Conservation (phyloP, 2,797 vertebrate species). For the Microhierax caerulescens region DNA sequence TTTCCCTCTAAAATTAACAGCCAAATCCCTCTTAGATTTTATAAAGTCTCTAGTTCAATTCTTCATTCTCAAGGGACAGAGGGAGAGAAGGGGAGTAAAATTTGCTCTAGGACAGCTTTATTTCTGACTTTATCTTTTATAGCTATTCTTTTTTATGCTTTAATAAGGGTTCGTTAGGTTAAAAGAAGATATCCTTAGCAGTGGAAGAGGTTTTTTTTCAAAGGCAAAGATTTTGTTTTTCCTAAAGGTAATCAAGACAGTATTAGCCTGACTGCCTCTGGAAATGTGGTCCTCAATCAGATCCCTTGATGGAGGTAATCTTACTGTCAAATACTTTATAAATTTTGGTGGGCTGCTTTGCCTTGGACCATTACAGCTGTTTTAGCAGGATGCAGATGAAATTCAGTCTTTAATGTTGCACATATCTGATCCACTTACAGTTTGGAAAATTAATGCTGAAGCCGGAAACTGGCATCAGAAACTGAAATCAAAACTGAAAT, state of each 20-base stretch:
- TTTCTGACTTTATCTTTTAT: not conserved
- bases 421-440: not conserved
- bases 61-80: not conserved
- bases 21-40: not conserved
- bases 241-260: not conserved
- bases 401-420: not conserved
- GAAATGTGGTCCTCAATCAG: not conserved
- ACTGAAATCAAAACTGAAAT: not conserved
- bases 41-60: not conserved
- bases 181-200: not conserved
- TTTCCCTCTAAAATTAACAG: not conserved
- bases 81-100: not conserved
- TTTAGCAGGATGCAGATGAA: not conserved
- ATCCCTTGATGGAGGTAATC: not conserved
- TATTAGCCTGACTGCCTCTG: not conserved
- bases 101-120: not conserved
- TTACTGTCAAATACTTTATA: not conserved
- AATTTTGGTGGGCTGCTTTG: not conserved
- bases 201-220: not conserved
- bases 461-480: not conserved
- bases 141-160: not conserved
- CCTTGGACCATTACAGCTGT: not conserved
- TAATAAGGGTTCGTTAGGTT: not conserved
- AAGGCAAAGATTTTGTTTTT: not conserved
- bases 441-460: not conserved